Base-by-base conservation (phyloP, 2,797 vertebrate species). In the Esox masquinongy region DNA sequence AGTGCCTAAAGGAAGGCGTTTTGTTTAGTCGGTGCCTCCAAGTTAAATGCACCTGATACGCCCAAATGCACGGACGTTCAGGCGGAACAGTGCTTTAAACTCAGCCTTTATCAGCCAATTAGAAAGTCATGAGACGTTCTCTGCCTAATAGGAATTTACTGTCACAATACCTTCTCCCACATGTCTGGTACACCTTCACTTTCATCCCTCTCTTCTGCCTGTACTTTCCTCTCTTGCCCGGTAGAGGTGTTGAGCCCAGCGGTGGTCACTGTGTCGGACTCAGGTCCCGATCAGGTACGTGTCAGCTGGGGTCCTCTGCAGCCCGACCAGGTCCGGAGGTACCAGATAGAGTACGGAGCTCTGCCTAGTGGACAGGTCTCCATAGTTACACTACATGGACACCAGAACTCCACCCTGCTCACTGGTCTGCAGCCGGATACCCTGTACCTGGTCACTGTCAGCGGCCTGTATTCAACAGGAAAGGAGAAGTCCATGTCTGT, bases 371-470 rank as follows among this genome's bases (percentile, higher is more conserved):
- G 95, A 39, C 79, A 47, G 0, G 93, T 89, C 5, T 76, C 75
- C 66, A 85, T 88, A 1, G 68, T 96, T 79, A 85, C 84, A 1
- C 83, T 96, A 68, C 80, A 88, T 0, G 86, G 87, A 5, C 84
- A 85, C 15, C 83, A 77, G 61, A 95, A 94, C 77, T 92, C 92
- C 71, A 92, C 94, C 0, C 34, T 93, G 8, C 83, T 99, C 80
- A 93, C 91, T 0, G 89, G 92, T 3, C 92, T 98, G 81, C 81
- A 92, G 5, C 90, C 94, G 0, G 92, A 90, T 75, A 95, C 93
- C 0, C 88, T 93, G 82, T 98, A 98, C 83, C 89, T 98, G 83
- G 94, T 98, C 82, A 98, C 96, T 0, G 95, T 97, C 83, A 94
- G 91, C 0, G 95, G 95, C 0, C 16, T 93, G 77, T 92, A 96